Evolutionary conservation across 2,113 vertebrate species (phyloP), one percentile per base, ranked within the genome.

Genomic region (Lepus europaeus): DNA sequence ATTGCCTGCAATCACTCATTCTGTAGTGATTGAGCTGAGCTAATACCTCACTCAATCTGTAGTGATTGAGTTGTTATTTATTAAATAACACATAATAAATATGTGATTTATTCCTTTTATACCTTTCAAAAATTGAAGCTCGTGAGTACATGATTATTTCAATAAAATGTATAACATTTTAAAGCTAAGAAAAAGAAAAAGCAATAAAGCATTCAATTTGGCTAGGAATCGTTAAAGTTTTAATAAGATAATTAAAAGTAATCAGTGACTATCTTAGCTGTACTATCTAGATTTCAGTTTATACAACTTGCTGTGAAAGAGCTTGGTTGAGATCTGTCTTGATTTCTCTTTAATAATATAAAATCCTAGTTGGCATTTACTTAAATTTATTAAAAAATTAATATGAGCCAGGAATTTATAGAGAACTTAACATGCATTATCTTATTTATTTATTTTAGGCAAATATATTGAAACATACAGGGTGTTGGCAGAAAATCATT

Each of bases 401-500:
- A 72, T 56, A 68, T 36, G 77, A 93, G 22, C n/a, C 10, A 78
- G 36, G 72, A 89, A 89, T 82, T 22, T 78, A 5, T 19, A 63
- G 22, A 68, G 20, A 66, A 31, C 14, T 91, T 88, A 91, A 68
- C 33, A 17, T 80, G 45, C 7, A 81, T 93, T 89, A 36, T 82
- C 45, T 45, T 45, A 45, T 45, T 45, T 45, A 45, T 45, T 45
- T 45, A 45, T 45, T 45, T 45, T 45, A 45, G 45, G 97, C 72
- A 97, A 31, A 95, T 97, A 98, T 94, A 98, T 98, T 97, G 96
- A 98, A 96, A 97, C 96, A 86, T 89, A 97, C 2, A 84, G 45
- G 0, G 88, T 96, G 89, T 96, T 93, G 96, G 97, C 90, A 61
- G 96, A 98, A 98, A 98, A 95, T 98, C 95, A 98, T 97, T 95